Evolutionary conservation across 2,113 vertebrate genomes (phyloP), one percentile per base, ranked within the genome.

Genomic region (Mormoops blainvillei): DNA sequence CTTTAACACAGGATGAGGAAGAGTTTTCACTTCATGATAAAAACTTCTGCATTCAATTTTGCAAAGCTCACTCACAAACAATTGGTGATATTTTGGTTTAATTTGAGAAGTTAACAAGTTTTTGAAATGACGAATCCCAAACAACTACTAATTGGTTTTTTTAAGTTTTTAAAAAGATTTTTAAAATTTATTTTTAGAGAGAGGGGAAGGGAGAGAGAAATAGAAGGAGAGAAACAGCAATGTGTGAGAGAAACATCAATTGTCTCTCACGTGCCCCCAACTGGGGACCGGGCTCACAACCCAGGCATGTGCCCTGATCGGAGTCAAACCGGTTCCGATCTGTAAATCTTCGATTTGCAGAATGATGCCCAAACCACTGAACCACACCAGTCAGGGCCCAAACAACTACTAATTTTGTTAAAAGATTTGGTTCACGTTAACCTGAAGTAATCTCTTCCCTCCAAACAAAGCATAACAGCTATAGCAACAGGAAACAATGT

Each of bases 21-120:
- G 31, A 71, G 11, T 85, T 92, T 89, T 70, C 36, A 4, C 45
- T 45, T 71, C 48, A 38, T 26, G 41, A 38, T 73, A 28, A 65
- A 85, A 94, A 89, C 73, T 91, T 97, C 78, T 87, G 78, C 45
- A 86, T 93, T 86, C 58, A 77, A 7, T 76, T 96, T 89, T 81
- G 16, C n/a, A 94, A 94, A 93, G 48, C 43, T 84, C 19, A n/a
- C 58, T 93, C 54, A 83, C 45, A 94, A 85, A 94, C 12, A 41
- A 54, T 16, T 33, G 15, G 28, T 43, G 33, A 33, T 45, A 45
- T 92, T 94, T 70, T 68, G 56, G 24, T 68, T 56, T 68, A 88
- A 96, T 93, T 16, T 28, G 74, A 84, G 81, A 96, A 83, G 67
- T 87, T 77, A 80, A 74, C 71, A 73, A 54, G 38, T 74, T 90